Evolutionary conservation across 2,797 vertebrate genomes (phyloP), one percentile per base, ranked within the genome.

Genomic region (Tiaroga cobitis): DNA sequence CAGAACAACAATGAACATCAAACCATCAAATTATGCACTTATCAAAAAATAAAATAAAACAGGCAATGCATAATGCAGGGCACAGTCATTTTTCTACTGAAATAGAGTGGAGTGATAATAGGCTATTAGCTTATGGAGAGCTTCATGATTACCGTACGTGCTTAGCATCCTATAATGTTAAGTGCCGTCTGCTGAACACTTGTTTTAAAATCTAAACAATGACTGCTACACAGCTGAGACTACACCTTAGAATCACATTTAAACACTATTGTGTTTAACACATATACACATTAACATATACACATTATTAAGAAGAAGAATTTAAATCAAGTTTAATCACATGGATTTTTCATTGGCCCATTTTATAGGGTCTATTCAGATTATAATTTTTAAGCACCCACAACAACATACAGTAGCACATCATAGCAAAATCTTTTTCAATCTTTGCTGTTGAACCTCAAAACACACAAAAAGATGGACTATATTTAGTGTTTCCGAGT

Each of bases 181-280:
- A 21, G 80, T 16, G 68, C 37, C 5, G n/a, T 46, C 29, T 10
- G 8, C 4, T 43, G 1, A 76, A 65, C 19, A n/a, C 9, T 21
- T 8, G 24, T 54, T 81, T 81, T 26, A 32, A 39, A 80, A 80
- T 67, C 7, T 37, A 68, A 54, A 34, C 56, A 74, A 24, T 34
- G 26, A 46, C 39, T 63, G 21, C 11, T 18, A 11, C 29, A 82
- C 39, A 63, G 21, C 9, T 29, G 13, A 81, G 21, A 39, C 34
- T 21, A 63, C 3, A 46, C 46, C 21, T 7, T 46, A 49, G 15
- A 82, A 65, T 65, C 56, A 75, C 69, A 49, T 49, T 13, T n/a
- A 34, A 73, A 61, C 39, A 75, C 41, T 26, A 37, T 0, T 74
- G 19, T n/a, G 13, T 73, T n/a, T n/a, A n/a, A n/a, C 32, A 73